phyloP scores from a whole-genome alignment of 2,797 vertebrate species.

The Phoxinus dragarum region DNA sequence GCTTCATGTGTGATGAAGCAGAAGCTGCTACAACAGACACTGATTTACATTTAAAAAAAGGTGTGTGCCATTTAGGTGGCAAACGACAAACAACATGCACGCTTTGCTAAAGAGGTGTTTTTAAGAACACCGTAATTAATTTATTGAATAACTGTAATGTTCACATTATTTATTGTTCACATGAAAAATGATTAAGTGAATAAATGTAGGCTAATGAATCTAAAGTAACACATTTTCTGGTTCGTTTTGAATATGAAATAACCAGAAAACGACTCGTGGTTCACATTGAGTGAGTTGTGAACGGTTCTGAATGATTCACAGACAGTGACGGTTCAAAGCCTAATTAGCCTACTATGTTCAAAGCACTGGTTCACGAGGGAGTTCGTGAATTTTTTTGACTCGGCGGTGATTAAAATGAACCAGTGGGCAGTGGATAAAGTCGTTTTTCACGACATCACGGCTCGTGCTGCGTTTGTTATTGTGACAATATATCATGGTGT shows the following conservation, averaged over 20 bases:
- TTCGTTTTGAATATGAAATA: background rate
- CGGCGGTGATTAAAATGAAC: background rate
- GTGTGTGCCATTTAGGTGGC: background rate
- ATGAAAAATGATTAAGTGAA: background rate
- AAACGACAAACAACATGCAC: background rate
- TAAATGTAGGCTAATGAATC: background rate
- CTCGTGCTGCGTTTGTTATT: background rate
- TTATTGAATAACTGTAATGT: background rate
- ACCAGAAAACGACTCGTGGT: background rate
- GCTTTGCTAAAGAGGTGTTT: background rate
- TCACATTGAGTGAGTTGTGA: background rate
- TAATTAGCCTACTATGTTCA: background rate
- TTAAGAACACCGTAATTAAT: background rate
- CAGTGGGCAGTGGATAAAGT: no score
- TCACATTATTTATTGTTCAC: background rate
- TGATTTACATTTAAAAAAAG: background rate
- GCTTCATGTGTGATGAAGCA: background rate
- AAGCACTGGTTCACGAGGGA: background rate
- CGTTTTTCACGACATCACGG: background rate
- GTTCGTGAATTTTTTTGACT: background rate
- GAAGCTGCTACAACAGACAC: background rate
- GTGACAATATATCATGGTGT: background rate
- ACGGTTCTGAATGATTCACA: background rate
- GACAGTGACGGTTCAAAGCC: background rate
- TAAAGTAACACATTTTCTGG: background rate